These are phyloP conservation scores for Argyresthia albistria DNA, from an alignment of 2,888 invertebrate species.

Conservation along the genomic window DNA sequence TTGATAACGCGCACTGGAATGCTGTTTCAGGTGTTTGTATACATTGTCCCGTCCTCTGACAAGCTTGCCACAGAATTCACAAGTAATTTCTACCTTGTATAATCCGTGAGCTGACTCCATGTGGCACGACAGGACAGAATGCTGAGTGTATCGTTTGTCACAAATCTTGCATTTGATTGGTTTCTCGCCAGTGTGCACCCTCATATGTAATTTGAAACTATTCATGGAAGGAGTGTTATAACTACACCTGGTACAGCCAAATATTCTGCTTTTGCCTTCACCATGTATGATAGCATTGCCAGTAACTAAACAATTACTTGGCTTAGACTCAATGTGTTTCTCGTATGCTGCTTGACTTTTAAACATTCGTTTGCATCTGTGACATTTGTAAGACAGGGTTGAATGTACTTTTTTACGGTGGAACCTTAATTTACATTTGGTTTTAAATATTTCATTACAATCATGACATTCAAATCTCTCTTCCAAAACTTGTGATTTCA, in stretches of 20 bases:
- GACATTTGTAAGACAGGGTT: slow-evolving; percentile 18
- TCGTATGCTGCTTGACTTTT: slow-evolving; percentile 30
- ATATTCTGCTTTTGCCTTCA: slow-evolving; percentile 27
- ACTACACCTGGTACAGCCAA: slow-evolving; percentile 34
- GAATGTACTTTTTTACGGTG: slow-evolving; percentile 29
- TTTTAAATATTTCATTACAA: slow-evolving; percentile 24
- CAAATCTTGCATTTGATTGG: slow-evolving; percentile 40
- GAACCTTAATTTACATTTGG: slow-evolving; percentile 29
- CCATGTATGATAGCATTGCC: slow-evolving; percentile 29
- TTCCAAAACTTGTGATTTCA: not conserved
- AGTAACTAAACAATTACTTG: slow-evolving; percentile 18
- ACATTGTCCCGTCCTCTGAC: slow-evolving; percentile 32
- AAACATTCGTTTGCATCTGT: slow-evolving; percentile 25
- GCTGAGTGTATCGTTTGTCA: slow-evolving; percentile 32
- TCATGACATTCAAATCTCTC: slow-evolving; percentile 16
- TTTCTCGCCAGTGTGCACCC: slow-evolving; percentile 38
- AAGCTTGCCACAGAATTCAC: slow-evolving; percentile 44
- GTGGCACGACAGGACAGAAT: slow-evolving; percentile 34
- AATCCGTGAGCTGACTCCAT: slow-evolving; percentile 34
- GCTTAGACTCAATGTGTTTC: slow-evolving; percentile 21
- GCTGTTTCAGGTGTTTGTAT: slow-evolving; percentile 35
- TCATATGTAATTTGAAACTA: slow-evolving; percentile 33
- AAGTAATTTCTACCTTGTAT: slow-evolving; percentile 31
- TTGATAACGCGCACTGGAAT: slow-evolving; percentile 18
- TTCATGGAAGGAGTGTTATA: slow-evolving; percentile 33